Base-by-base conservation (phyloP, 2,113 vertebrate species). In the Perccottus glenii region DNA sequence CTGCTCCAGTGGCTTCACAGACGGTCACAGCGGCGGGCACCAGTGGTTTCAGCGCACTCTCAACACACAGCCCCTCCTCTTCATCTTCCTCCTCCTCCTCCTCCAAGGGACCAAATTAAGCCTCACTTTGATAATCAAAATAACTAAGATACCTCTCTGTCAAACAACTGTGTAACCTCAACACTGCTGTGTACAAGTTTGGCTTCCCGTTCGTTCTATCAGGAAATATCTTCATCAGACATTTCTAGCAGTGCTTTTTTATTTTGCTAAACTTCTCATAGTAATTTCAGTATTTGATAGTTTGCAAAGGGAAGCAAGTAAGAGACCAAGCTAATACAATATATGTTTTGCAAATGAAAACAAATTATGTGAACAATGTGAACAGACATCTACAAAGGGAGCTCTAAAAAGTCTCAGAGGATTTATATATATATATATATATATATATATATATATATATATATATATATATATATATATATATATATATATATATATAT, bases 61-160 rank as follows among this genome's bases (percentile, higher is more conserved):
- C 88, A 12, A 73, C 89, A 6, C 89, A 88, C 70, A 91, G 90
- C 63, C 86, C 89, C 32, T 78, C 82, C 12, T 79, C 89, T 11
- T 90, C 91, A 43, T 90, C 92, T 16, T 89, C 92, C 60, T 85
- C 87, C 42, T 90, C 91, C 52, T 91, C 87, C 44, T 91, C 91
- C 49, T 91, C 88, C 44, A 94, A 93, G 69, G 91, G 88, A 72
- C 82, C 87, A 58, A 87, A 88, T 74, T 90, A 77, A 80, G 52
- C 33, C 55, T 68, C 32, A 10, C 32, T 33, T 11, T 59, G 19
- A 81, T 50, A 2, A 40, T 51, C 47, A 46, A 44, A n/a, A 47
- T 67, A 55, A 40, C 35, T 66, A 6, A 40, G 16, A 19, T 59
- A 52, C 47, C 33, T 76, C 68, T 78, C 49, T 62, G 67, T 84